Conservation (phyloP, 2,797 vertebrate species). For the Enoplosus armatus region DNA sequence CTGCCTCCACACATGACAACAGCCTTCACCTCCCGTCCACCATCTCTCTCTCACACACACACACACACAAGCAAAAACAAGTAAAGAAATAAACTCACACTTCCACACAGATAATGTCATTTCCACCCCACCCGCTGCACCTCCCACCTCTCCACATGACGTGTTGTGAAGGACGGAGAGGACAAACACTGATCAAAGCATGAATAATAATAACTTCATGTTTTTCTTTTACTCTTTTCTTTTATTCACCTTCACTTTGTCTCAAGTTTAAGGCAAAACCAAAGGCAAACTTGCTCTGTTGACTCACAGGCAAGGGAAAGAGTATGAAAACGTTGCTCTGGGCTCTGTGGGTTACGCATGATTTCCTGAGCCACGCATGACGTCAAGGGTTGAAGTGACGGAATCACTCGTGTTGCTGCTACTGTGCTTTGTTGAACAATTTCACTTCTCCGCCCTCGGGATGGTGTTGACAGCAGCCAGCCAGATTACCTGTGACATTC, state of each 20-base stretch:
- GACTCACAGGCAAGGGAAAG: not conserved
- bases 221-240: slow-evolving; percentile 2
- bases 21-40: not conserved
- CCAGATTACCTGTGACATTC: not conserved
- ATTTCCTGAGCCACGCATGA: not conserved
- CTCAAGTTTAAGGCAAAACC: not conserved
- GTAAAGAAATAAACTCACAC: slow-evolving; percentile 12
- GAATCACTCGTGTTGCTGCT: not conserved
- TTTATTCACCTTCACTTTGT: slow-evolving; percentile 4
- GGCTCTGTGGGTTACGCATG: not conserved
- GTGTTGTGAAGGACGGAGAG: slow-evolving; percentile 35
- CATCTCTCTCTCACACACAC: not conserved
- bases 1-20: slow-evolving; percentile 36
- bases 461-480: not conserved
- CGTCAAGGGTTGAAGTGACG: not conserved
- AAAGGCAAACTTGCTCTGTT: not conserved
- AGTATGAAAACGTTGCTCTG: not conserved
- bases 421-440: not conserved
- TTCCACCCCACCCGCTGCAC: slow-evolving; percentile 17
- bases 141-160: slow-evolving; percentile 50
- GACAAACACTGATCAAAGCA: slow-evolving; percentile 31
- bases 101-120: slow-evolving; percentile 24
- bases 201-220: not conserved
- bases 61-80: slow-evolving; percentile 14
- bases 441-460: not conserved